Evolutionary conservation across 2,888 invertebrate species (phyloP).

Genomic region (Dinocampus coccinellae): DNA sequence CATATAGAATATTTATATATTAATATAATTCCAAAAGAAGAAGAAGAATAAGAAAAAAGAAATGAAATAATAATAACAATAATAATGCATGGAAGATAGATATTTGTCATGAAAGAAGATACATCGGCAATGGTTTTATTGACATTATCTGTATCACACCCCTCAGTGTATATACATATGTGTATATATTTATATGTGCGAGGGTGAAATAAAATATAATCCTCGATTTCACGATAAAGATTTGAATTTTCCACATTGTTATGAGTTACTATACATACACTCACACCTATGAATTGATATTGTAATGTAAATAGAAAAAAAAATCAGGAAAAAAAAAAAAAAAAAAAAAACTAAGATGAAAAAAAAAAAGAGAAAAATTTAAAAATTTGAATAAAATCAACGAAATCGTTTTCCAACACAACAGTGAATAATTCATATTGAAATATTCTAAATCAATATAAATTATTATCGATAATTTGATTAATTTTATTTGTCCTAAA

Average conservation of each 20-base stretch:
- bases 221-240: neutral
- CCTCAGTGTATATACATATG: no score
- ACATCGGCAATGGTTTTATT: neutral
- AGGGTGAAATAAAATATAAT: neutral
- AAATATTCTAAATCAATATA: neutral
- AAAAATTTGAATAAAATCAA: neutral
- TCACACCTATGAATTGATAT: neutral
- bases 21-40: no score
- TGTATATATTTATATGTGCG: no score
- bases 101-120: neutral
- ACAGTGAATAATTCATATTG: neutral
- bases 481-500: no score
- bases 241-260: neutral
- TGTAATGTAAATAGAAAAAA: neutral
- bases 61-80: no score
- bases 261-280: neutral
- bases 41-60: no score
- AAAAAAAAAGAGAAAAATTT: neutral
- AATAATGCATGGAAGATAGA: neutral
- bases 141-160: neutral
- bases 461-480: no score
- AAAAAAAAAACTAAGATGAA: neutral
- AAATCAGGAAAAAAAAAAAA: neutral
- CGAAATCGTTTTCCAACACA: neutral
- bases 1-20: no score